Evolutionary conservation across 2,888 invertebrate genomes (phyloP).

Genomic region (Rhagophthalmus giganteus): DNA sequence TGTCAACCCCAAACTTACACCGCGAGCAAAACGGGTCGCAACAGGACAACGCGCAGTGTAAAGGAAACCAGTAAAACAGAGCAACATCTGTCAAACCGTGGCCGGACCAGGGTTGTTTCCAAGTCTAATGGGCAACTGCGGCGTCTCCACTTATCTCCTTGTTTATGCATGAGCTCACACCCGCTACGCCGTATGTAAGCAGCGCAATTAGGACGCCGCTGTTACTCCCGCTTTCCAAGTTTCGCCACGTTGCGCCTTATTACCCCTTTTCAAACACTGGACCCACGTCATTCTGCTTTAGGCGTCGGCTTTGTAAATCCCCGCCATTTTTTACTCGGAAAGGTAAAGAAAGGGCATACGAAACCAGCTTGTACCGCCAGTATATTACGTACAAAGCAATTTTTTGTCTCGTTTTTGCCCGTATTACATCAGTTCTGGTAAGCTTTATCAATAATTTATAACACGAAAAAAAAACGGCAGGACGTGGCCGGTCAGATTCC

Average conservation of each 20-base stretch:
- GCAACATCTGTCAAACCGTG: constrained; percentile 40
- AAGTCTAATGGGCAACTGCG: constrained; percentile 41
- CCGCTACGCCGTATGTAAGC: constrained; percentile 47
- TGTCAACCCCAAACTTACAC: constrained; percentile 26
- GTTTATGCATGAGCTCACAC: constrained; percentile 53
- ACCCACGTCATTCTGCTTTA: constrained; percentile 26
- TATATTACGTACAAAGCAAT: constrained; percentile 12
- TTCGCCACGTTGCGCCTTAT: constrained; percentile 39
- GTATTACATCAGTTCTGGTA: background rate
- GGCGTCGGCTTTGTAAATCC: constrained; percentile 26
- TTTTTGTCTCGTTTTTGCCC: constrained; percentile 5
- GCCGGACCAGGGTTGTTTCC: constrained; percentile 39
- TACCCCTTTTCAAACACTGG: constrained; percentile 37
- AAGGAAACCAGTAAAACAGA: constrained; percentile 39
- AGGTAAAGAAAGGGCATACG: constrained; percentile 20
- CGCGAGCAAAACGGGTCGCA: constrained; percentile 29
- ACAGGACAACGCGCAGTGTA: constrained; percentile 32
- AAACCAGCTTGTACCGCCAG: constrained; percentile 14
- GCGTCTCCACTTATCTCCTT: constrained; percentile 52
- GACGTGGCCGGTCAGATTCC: too few species aligned
- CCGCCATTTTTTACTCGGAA: constrained; percentile 17
- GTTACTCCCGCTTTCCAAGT: constrained; percentile 31
- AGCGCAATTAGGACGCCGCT: constrained; percentile 45
- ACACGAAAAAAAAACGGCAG: background rate
- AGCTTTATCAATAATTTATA: constrained; percentile 9